These are phyloP conservation scores for Kryptolebias ocellatus DNA, from an alignment of 2,797 vertebrate genomes.

Conservation along the genomic window DNA sequence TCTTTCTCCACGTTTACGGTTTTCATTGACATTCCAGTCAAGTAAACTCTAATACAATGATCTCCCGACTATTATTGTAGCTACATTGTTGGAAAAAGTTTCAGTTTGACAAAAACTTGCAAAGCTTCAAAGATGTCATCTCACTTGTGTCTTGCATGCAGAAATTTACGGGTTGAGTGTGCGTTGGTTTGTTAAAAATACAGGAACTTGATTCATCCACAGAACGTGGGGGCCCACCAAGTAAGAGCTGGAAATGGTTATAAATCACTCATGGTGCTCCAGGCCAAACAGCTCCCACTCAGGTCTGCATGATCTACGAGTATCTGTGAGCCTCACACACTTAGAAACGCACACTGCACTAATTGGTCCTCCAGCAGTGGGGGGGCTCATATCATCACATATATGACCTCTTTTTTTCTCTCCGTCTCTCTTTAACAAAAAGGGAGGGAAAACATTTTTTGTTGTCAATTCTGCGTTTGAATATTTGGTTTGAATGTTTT, in stretches of 20 bases:
- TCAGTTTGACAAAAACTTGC: conserved; percentile 5
- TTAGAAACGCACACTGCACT: conserved; percentile 69
- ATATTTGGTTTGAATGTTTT: neutral
- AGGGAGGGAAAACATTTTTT: conserved; percentile 37
- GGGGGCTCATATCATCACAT: conserved; percentile 61
- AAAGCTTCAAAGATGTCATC: conserved; percentile 17
- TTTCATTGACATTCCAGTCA: neutral
- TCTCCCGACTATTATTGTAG: neutral
- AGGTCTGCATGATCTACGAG: conserved; percentile 74
- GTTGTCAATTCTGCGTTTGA: neutral
- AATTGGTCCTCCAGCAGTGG: conserved; percentile 68
- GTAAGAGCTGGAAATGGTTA: conserved; percentile 60
- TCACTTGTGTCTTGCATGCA: conserved; percentile 30
- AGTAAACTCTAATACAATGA: neutral
- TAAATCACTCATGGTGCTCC: conserved; percentile 68
- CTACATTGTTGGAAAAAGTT: neutral
- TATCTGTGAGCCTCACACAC: conserved; percentile 65
- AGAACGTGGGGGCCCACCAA: conserved; percentile 63
- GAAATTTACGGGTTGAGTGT: conserved; percentile 36
- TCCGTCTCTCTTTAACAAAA: conserved; percentile 38
- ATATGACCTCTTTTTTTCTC: conserved; percentile 54
- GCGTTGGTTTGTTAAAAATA: conserved; percentile 47
- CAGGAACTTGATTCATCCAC: conserved; percentile 61
- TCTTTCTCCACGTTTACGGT: neutral
- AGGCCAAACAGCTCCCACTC: conserved; percentile 76